Evolutionary conservation across 2,113 vertebrate genomes (phyloP).

Genomic region (Pterocles gutturalis): DNA sequence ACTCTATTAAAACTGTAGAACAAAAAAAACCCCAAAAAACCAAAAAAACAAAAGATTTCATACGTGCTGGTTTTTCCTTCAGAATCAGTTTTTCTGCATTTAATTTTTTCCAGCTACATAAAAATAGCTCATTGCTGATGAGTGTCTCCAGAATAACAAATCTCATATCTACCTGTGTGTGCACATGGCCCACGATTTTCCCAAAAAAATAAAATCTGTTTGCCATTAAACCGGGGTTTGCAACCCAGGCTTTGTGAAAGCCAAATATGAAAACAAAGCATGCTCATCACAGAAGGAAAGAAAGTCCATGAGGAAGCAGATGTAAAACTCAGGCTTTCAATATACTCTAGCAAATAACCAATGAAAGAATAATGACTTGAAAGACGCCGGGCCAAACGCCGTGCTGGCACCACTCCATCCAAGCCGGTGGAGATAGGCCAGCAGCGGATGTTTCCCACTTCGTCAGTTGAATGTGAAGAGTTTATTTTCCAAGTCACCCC

Average conservation of each 20-base stretch:
- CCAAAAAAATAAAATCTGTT: background rate
- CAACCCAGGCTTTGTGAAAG: background rate
- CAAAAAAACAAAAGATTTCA: background rate
- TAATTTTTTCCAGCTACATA: background rate
- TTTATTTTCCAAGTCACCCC: conserved; percentile 19
- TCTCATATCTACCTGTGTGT: accelerated
- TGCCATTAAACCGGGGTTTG: accelerated
- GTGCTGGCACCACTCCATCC: background rate
- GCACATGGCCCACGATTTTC: accelerated
- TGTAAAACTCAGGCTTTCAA: background rate
- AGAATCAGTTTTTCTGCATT: background rate
- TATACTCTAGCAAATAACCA: conserved; percentile 9
- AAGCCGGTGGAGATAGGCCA: background rate
- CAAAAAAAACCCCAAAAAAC: too few relatives aligned
- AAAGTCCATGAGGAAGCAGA: background rate
- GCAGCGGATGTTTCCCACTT: conserved; percentile 37
- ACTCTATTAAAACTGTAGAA: background rate
- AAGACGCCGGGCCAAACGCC: background rate
- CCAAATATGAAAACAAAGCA: background rate
- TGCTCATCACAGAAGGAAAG: background rate
- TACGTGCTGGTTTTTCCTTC: background rate
- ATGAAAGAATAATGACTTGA: conserved; percentile 4
- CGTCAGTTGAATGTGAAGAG: background rate
- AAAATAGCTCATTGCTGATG: background rate
- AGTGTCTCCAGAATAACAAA: background rate